Evolutionary conservation across 1,140 invertebrate genomes (phyloP).

Genomic region (Eueides isabella): DNA sequence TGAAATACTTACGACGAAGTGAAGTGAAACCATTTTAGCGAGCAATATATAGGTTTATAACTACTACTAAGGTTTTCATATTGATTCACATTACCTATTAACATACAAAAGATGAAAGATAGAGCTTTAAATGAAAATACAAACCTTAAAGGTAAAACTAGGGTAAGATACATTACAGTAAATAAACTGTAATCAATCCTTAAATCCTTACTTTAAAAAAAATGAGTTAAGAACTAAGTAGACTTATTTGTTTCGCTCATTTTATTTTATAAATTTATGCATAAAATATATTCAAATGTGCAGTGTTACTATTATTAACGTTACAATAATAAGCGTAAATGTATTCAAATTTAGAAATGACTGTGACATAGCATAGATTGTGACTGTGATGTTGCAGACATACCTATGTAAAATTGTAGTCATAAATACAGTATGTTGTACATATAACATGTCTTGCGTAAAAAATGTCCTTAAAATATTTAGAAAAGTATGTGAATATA

Average conservation of each 20-base stretch:
- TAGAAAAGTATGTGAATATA: not conserved
- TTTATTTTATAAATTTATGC: not conserved
- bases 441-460: conserved; percentile 3
- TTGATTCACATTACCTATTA: too few relatives aligned
- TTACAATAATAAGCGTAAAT: not conserved
- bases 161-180: not conserved
- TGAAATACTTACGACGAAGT: conserved; percentile 1
- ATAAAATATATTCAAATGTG: not conserved
- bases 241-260: not conserved
- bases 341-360: not conserved
- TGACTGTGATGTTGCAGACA: not conserved
- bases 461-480: not conserved
- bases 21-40: not conserved
- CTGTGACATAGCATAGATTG: not conserved
- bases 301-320: not conserved
- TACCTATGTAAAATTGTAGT: not conserved
- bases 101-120: not conserved
- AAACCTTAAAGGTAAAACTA: too few relatives aligned
- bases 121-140: not conserved
- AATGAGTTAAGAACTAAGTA: not conserved
- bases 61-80: not conserved
- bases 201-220: not conserved
- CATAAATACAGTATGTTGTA: not conserved
- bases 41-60: not conserved
- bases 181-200: not conserved